Evolutionary conservation across 1,140 invertebrate species (phyloP), one percentile per base, ranked within the genome.

Genomic region (Polyergus mexicanus): DNA sequence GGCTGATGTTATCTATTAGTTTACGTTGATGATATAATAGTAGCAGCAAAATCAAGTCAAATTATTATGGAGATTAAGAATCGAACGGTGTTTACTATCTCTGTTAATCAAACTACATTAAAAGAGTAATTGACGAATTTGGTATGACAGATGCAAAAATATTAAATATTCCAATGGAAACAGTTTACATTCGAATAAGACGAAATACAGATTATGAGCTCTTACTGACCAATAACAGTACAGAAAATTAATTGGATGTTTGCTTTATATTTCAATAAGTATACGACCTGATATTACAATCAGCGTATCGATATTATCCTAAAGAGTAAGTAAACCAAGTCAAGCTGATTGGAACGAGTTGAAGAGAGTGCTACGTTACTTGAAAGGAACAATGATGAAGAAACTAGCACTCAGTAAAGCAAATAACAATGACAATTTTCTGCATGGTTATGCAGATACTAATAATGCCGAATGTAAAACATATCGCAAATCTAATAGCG

Each of bases 251-350:
- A 16, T 72, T 32, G 69, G 69, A 8, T 7, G 28, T 19, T 28
- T 72, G 35, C 51, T 72, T 3, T 72, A 72, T 16, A 22, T 56
- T 1, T 11, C 13, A 3, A 16, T 11, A 5, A 56, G 8, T 1
- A 32, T 25, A 2, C 44, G 47, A 19, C 69, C 69, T 0, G 44
- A 72, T 8, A 72, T 72, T 32, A 10, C 25, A 19, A 13, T 25
- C 2, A 91, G 85, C 94, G 92, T 35, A 94, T 54, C 35, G 8
- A 60, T 76, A 41, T 22, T 41, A 8, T 16, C 63, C 3, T 35
- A 66, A 8, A 66, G 22, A 35, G 5, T 38, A 1, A 41, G 11
- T 0, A 41, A 41, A 1, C 63, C 63, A 2, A n/a, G 10, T 13
- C 6, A 38, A n/a, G 3, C 19, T 19, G n/a, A 66, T 7, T 66